phyloP scores from a whole-genome alignment of 2,113 vertebrate genomes.

The Saguinus imperator region DNA sequence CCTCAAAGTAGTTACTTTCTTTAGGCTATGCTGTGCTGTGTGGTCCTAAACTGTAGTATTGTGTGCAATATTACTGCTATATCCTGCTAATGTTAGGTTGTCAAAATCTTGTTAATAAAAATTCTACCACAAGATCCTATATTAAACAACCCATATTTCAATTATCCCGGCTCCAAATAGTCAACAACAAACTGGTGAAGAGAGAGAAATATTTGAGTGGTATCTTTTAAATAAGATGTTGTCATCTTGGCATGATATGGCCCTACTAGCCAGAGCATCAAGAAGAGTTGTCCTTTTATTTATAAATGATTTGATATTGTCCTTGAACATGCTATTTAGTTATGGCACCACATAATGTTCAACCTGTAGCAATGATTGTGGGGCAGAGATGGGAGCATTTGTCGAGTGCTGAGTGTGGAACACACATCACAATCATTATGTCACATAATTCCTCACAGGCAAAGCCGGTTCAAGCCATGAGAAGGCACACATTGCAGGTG shows the following conservation, averaged over 20 bases:
- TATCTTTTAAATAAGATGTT: background rate
- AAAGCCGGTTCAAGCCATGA: accelerated
- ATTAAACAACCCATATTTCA: background rate
- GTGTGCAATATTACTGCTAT: background rate
- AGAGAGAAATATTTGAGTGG: background rate
- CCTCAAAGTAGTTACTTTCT: background rate
- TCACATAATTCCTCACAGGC: background rate
- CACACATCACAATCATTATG: background rate
- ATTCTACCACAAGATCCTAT: background rate
- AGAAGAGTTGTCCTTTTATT: background rate
- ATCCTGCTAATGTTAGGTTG: background rate
- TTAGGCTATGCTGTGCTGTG: background rate
- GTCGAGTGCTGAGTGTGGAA: background rate
- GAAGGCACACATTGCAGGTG: accelerated
- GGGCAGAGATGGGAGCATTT: too few species aligned
- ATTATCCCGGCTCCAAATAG: background rate
- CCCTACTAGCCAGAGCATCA: background rate
- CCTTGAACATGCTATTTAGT: background rate
- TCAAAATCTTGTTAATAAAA: background rate
- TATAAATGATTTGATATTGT: background rate
- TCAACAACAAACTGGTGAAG: background rate
- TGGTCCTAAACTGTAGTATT: background rate
- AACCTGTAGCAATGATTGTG: accelerated
- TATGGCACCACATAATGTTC: background rate
- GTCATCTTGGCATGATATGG: background rate